These are phyloP conservation scores for Nanger granti DNA, from an alignment of 2,113 vertebrate species.

Conservation along the genomic window DNA sequence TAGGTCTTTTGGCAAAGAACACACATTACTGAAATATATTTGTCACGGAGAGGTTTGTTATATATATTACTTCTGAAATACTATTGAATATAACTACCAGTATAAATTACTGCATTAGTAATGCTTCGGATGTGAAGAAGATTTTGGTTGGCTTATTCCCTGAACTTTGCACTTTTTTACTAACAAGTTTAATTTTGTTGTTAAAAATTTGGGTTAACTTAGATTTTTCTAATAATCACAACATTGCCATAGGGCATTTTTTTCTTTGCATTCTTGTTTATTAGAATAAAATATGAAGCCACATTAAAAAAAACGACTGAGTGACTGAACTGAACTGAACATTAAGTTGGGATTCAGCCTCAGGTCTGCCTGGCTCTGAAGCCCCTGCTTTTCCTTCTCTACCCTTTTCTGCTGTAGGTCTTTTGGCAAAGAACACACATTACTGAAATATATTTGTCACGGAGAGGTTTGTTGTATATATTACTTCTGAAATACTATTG, in stretches of 20 bases:
- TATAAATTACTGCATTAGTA: not conserved
- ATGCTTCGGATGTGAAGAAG: not conserved
- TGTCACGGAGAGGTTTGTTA: not conserved
- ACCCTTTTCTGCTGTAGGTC: not conserved
- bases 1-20: not conserved
- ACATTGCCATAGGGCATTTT: not conserved
- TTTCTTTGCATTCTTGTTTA: not conserved
- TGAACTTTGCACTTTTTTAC: not conserved
- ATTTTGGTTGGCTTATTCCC: not conserved
- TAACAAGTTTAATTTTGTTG: constrained; percentile 5
- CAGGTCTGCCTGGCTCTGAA: too few species aligned
- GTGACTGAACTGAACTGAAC: too few species aligned
- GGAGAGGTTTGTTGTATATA: not conserved
- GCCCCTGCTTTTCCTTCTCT: not conserved
- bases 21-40: not conserved
- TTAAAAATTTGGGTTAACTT: not conserved
- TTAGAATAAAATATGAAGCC: not conserved
- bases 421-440: not conserved
- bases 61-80: not conserved
- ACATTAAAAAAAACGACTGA: not conserved
- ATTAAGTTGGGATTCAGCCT: not conserved
- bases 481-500: not conserved
- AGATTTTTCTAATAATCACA: not conserved
- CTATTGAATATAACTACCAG: not conserved
- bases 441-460: not conserved